Conservation (phyloP, 2,113 vertebrate species). For the Seriola quinqueradiata region DNA sequence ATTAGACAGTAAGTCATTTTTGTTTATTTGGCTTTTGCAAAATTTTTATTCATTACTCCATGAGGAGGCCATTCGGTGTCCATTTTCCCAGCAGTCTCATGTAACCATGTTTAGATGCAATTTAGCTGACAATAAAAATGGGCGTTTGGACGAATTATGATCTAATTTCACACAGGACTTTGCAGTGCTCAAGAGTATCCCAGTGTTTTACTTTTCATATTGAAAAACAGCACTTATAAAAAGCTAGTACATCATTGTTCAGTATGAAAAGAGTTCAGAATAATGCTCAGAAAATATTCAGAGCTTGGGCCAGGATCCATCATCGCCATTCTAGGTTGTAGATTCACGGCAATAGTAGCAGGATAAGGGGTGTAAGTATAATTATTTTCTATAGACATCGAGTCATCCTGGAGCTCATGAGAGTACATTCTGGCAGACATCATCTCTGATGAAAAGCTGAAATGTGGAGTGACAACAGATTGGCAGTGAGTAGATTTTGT, state of each 20-base stretch:
- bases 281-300: neutral
- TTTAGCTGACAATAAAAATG: conserved; percentile 48
- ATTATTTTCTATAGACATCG: neutral
- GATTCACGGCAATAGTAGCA: neutral
- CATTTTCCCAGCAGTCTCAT: conserved; percentile 46
- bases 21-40: conserved; percentile 58
- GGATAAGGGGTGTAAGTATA: neutral
- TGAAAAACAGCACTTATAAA: conserved; percentile 16
- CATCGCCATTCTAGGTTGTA: neutral
- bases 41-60: conserved; percentile 55
- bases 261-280: neutral
- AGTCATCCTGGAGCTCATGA: neutral
- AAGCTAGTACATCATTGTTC: conserved; percentile 1
- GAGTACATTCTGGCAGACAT: neutral
- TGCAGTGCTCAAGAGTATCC: conserved; percentile 25
- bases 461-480: neutral
- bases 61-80: conserved; percentile 42
- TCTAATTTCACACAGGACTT: conserved; percentile 51
- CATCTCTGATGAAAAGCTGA: neutral
- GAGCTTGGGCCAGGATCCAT: neutral
- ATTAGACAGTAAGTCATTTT: conserved; percentile 46
- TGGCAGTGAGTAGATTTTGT: neutral
- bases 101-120: conserved; percentile 37
- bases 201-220: conserved; percentile 20
- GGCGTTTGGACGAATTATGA: neutral